Evolutionary conservation across 2,797 vertebrate species (phyloP).

Genomic region (Myioborus melanocephalus): DNA sequence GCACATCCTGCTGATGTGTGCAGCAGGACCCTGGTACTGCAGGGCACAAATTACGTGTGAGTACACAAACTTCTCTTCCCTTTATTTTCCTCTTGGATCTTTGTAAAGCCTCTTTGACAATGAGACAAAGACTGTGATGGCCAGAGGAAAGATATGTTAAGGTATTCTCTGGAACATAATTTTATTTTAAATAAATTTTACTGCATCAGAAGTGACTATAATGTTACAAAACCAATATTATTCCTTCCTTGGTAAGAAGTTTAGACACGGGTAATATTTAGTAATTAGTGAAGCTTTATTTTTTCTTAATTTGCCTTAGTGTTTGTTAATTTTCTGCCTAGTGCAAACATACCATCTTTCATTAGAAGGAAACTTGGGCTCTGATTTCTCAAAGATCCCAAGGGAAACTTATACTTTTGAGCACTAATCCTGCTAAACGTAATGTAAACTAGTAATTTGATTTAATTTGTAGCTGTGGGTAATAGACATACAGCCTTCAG

Average conservation of each 20-base stretch:
- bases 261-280: background rate
- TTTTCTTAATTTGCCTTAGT: background rate
- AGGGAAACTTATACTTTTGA: background rate
- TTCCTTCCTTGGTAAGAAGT: background rate
- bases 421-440: background rate
- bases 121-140: background rate
- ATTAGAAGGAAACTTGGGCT: background rate
- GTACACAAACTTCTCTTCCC: background rate
- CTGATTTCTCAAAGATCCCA: background rate
- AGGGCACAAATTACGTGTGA: background rate
- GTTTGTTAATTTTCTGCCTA: background rate
- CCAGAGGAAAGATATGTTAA: background rate
- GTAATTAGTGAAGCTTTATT: background rate
- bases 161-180: background rate
- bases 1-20: accelerated
- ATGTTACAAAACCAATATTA: background rate
- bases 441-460: background rate
- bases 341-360: background rate
- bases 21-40: background rate
- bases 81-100: background rate
- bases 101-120: background rate
- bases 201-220: background rate
- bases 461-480: background rate
- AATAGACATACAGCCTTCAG: background rate
- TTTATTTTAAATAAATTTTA: background rate